These are phyloP conservation scores for Drosophila setifemur DNA, from an alignment of 1,140 invertebrate species.

Conservation along the genomic window DNA sequence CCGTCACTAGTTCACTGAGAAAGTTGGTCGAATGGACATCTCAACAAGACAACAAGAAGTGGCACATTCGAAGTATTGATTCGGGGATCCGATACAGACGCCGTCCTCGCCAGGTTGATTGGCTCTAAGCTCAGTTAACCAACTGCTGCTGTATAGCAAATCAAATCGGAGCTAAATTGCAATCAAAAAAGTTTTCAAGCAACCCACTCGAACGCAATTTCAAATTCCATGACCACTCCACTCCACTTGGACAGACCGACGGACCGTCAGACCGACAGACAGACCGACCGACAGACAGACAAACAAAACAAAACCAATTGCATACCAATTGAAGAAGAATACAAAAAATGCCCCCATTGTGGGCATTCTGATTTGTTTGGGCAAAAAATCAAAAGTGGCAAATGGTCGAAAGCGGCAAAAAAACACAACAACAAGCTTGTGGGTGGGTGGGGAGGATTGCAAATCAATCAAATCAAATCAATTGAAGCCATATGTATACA, in stretches of 20 bases:
- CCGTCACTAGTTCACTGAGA: background rate
- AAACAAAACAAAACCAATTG: slow-evolving; percentile 33
- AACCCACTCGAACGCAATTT: slow-evolving; percentile 59
- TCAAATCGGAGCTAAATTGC: slow-evolving; percentile 32
- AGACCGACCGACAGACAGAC: background rate
- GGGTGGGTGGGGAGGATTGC: background rate
- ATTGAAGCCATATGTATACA: slow-evolving; percentile 39
- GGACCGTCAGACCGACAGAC: slow-evolving; percentile 16
- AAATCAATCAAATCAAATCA: slow-evolving; percentile 67
- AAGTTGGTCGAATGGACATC: too few relatives aligned
- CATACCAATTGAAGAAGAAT: slow-evolving; percentile 39
- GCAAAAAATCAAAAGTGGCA: slow-evolving; percentile 59
- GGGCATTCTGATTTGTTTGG: slow-evolving; percentile 49
- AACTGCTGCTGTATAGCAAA: slow-evolving; percentile 11
- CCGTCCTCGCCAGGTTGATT: slow-evolving; percentile 16
- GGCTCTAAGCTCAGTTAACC: slow-evolving; percentile 9
- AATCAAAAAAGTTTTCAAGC: slow-evolving; percentile 48
- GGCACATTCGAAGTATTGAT: slow-evolving; percentile 9
- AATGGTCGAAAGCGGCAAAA: slow-evolving; percentile 26
- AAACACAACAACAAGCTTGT: background rate
- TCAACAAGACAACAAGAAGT: background rate
- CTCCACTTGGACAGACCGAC: too few relatives aligned
- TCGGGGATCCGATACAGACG: background rate
- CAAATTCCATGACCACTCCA: slow-evolving; percentile 63
- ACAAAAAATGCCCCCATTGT: slow-evolving; percentile 14